These are phyloP conservation scores for Noctua pronuba DNA, from an alignment of 2,888 invertebrate genomes.

Conservation along the genomic window DNA sequence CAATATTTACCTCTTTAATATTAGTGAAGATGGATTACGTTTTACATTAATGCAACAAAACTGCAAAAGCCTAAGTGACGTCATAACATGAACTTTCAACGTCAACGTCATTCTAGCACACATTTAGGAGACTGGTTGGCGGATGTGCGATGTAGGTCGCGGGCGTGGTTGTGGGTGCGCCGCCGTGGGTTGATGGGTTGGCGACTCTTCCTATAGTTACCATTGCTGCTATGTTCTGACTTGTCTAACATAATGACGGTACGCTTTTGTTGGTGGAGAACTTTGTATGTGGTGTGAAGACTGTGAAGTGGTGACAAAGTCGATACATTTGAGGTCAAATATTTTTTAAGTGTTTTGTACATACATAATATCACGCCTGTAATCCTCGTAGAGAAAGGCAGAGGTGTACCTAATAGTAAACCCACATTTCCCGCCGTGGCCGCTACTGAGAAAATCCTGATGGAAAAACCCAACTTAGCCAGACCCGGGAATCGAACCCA, in stretches of 20 bases:
- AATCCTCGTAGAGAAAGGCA: no score
- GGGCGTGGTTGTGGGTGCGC: conserved; percentile 61
- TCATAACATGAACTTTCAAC: conserved; percentile 36
- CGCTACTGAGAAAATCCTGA: no score
- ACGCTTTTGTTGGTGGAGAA: conserved; percentile 24
- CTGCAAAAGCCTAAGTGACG: conserved; percentile 22
- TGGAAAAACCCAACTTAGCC: no score
- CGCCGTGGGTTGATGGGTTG: conserved; percentile 22
- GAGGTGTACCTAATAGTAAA: no score
- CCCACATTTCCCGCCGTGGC: no score
- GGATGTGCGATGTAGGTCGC: conserved; percentile 70
- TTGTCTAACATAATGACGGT: conserved; percentile 4
- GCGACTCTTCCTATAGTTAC: conserved; percentile 16
- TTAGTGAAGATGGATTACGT: background rate
- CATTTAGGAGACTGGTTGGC: conserved; percentile 44
- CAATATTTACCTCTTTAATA: background rate
- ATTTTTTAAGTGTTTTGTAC: background rate
- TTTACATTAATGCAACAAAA: conserved; percentile 8
- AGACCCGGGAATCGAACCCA: no score
- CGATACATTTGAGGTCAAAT: background rate
- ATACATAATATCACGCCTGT: no score
- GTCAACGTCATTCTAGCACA: conserved; percentile 38
- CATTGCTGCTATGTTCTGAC: conserved; percentile 31
- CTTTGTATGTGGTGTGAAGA: conserved; percentile 5
- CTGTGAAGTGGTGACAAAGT: background rate